A percentile compares a stretch with the other conserved stretches of the same genome.
phyloP scores from a whole-genome alignment of 1,140 invertebrate species.

The Andricus grossulariae region DNA sequence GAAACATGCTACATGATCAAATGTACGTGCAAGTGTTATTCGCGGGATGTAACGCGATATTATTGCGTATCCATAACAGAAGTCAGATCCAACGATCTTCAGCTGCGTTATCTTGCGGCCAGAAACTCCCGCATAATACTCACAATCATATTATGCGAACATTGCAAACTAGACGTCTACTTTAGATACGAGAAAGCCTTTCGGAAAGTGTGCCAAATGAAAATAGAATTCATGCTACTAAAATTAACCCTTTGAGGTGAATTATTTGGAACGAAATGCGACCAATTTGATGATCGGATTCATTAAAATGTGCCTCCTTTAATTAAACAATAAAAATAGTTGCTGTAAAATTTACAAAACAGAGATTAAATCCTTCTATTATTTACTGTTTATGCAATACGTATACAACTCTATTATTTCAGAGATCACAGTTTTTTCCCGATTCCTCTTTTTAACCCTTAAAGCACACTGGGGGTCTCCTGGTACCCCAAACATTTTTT shows the following conservation, averaged over 20 bases:
- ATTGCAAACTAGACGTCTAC: not conserved
- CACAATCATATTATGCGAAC: not conserved
- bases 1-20: constrained; percentile 24
- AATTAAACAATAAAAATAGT: no score
- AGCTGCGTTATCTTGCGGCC: not conserved
- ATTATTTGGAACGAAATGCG: constrained; percentile 18
- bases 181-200: constrained; percentile 2
- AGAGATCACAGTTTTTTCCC: no score
- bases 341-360: not conserved
- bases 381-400: no score
- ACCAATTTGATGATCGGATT: constrained; percentile 20
- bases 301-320: not conserved
- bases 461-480: no score
- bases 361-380: no score
- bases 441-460: no score
- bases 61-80: constrained; percentile 21
- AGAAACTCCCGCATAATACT: not conserved
- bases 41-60: constrained; percentile 8
- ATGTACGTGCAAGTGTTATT: constrained; percentile 24
- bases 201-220: constrained; percentile 15
- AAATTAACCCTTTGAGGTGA: constrained; percentile 16
- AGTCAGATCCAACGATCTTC: constrained; percentile 17
- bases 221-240: constrained; percentile 10
- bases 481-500: no score
- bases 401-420: no score